Conservation (phyloP, 2,888 invertebrate species). For the Blomia tropicalis region DNA sequence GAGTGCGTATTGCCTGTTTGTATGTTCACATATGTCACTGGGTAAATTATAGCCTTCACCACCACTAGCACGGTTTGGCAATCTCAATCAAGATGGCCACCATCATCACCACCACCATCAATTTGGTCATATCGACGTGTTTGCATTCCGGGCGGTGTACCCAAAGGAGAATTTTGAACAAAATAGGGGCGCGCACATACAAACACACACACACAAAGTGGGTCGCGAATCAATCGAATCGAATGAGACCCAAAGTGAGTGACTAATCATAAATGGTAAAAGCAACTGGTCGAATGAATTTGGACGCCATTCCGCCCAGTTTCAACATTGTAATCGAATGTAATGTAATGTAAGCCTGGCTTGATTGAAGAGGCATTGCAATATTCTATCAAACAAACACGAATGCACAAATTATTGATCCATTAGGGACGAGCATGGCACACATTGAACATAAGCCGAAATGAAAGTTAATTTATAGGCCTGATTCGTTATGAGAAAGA, state of each 20-base stretch:
- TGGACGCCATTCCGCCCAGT: background rate
- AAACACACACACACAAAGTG: too few relatives aligned
- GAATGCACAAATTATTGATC: conserved; percentile 6
- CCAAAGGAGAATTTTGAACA: too few relatives aligned
- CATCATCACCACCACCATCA: background rate
- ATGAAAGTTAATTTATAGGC: conserved; percentile 5
- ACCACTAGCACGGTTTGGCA: background rate
- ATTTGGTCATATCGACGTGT: background rate
- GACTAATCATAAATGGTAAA: background rate
- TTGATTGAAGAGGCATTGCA: background rate
- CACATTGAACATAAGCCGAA: background rate
- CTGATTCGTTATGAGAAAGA: background rate
- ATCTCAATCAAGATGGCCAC: background rate
- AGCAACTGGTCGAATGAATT: background rate
- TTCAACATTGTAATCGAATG: background rate
- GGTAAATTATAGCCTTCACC: conserved; percentile 9
- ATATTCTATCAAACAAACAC: too few relatives aligned
- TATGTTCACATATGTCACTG: conserved; percentile 3
- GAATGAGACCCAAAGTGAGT: background rate
- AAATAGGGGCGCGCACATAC: too few relatives aligned
- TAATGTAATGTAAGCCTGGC: background rate
- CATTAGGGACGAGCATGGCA: background rate
- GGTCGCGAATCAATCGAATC: too few relatives aligned
- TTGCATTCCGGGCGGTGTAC: conserved; percentile 14
- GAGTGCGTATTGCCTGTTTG: too few relatives aligned